phyloP scores from a whole-genome alignment of 1,140 invertebrate species.

The Asobara japonica region DNA sequence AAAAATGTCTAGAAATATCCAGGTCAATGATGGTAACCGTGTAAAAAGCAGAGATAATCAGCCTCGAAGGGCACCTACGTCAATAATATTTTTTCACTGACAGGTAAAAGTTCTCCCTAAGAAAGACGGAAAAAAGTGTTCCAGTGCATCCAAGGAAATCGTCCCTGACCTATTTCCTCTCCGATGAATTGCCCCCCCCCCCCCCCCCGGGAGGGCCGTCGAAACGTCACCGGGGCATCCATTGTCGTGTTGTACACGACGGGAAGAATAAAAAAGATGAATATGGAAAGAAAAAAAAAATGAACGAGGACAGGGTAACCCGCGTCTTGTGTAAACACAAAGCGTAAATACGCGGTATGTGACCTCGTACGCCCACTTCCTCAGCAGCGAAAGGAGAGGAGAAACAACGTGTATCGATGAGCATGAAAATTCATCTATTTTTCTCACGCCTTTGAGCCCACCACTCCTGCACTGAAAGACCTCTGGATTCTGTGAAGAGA shows the following conservation, averaged over 20 bases:
- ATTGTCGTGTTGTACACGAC: conserved; percentile 42
- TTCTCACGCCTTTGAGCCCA: neutral
- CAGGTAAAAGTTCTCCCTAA: neutral
- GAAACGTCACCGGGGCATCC: conserved; percentile 36
- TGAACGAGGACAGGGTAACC: neutral
- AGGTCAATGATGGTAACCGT: conserved; percentile 4
- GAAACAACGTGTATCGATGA: conserved; percentile 13
- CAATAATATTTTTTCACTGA: neutral
- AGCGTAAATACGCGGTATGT: conserved; percentile 8
- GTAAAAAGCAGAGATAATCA: neutral
- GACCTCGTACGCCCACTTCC: conserved; percentile 48
- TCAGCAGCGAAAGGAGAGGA: conserved; percentile 30
- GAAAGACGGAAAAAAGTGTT: neutral
- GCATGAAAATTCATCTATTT: neutral
- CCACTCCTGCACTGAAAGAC: too few relatives aligned
- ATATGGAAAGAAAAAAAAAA: neutral
- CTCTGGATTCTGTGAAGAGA: too few relatives aligned
- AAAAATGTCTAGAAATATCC: neutral
- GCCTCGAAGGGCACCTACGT: neutral
- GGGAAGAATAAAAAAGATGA: conserved; percentile 13
- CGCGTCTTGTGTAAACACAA: neutral
- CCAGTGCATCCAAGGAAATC: conserved; percentile 15
- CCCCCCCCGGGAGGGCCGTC: conserved; percentile 35
- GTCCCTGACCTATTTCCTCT: conserved; percentile 57
- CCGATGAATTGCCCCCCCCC: conserved; percentile 27